Base-by-base conservation (phyloP, 1,140 invertebrate genomes). In the Globodera ellingtonae region DNA sequence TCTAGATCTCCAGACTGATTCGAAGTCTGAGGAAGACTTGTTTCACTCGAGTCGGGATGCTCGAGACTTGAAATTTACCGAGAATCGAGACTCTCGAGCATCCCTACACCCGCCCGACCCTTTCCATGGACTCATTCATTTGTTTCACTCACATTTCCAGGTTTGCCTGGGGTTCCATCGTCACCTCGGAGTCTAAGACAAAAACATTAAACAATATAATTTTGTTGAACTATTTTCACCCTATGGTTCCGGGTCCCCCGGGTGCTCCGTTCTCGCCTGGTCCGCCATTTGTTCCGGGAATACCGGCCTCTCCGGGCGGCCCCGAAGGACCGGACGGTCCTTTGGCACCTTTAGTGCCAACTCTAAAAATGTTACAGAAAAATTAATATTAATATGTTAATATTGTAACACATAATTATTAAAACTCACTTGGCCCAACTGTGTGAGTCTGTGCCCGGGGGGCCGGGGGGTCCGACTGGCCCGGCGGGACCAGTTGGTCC, bases 301-400 rank as follows among this genome's bases (percentile, higher is more conserved):
- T 7, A 3, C 73, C 73, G 35, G 56, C 21, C 50, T 75, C 73
- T 48, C 73, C 73, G 35, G 73, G 48, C 18, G 73, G 50, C 13
- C 73, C 73, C 44, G 65, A 3, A n/a, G 6, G 73, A 6, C 73
- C 73, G 15, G 73, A 65, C 6, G 73, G 50, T 56, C 73, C 73
- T 75, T 75, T 75, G 6, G 18, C 35, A 7, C 73, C 73, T 46
- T 56, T 15, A 75, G 73, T 52, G n/a, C 44, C 18, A 56, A 75
- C 52, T 7, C 73, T 75, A 21, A 75, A 21, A 7, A 18, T 6
- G 7, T 0, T 1, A n/a, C 7, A 24, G 8, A 35, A 8, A 7
- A 21, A 8, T 9, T 71, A 6, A 8, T n/a, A 75, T 21, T 0
- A 8, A n/a, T 75, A 8, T 18, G 24, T 50, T 47, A 18, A 46